Percentiles rank a stretch among this genome's conserved stretches.
phyloP scores from a whole-genome alignment of 2,113 vertebrate genomes.

The Eulemur rufifrons region DNA sequence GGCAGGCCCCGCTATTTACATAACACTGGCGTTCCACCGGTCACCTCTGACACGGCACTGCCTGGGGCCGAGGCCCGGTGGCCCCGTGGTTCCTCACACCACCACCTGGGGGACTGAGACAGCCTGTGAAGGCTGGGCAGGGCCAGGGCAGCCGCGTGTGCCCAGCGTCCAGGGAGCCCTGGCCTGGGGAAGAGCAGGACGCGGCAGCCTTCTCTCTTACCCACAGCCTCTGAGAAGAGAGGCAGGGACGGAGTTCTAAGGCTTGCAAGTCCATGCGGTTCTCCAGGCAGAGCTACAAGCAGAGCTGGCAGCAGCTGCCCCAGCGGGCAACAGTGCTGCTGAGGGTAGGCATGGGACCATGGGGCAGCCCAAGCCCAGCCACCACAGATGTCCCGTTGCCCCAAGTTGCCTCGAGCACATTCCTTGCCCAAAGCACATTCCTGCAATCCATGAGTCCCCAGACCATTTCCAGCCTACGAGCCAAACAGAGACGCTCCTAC shows the following conservation, averaged over 20 bases:
- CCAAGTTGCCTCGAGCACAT: neutral
- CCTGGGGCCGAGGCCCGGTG: constrained; percentile 78
- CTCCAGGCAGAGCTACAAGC: neutral
- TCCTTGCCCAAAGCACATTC: neutral
- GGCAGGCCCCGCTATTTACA: constrained; percentile 93
- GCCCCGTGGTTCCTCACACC: constrained; percentile 58
- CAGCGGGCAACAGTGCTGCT: fast-evolving
- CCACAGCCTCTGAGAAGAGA: neutral
- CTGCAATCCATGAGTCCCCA: neutral
- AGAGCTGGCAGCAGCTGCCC: neutral
- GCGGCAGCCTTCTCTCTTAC: neutral
- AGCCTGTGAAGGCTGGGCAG: constrained; percentile 1
- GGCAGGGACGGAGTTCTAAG: neutral
- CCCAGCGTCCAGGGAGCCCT: neutral
- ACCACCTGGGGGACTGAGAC: constrained; percentile 36
- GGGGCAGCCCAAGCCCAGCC: neutral
- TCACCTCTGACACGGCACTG: constrained; percentile 86
- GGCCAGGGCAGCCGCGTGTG: neutral
- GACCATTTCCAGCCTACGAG: neutral
- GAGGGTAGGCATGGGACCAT: fast-evolving
- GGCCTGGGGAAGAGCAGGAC: neutral
- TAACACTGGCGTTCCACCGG: constrained; percentile 93
- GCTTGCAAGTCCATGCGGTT: neutral
- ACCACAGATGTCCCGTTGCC: neutral
- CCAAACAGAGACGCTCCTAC: neutral